Percentiles rank a stretch among this genome's conserved stretches.
phyloP scores from a whole-genome alignment of 2,113 vertebrate genomes.

The Dissostichus mawsoni region DNA sequence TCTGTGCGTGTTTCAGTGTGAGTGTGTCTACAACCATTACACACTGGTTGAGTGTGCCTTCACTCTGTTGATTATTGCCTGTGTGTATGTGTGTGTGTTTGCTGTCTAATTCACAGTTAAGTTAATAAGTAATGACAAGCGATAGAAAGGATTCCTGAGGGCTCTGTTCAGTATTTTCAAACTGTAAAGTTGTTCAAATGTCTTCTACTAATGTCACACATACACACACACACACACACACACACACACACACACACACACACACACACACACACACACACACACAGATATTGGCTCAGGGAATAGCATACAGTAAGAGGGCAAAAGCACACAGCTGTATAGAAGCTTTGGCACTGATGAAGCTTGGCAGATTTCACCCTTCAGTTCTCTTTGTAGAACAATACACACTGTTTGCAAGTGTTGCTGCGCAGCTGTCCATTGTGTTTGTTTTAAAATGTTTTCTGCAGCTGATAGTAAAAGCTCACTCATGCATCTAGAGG shows the following conservation, averaged over 20 bases:
- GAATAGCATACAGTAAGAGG: constrained; percentile 44
- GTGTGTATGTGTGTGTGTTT: constrained; percentile 1
- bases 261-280: not conserved
- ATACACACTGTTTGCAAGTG: constrained; percentile 6
- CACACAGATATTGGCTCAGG: constrained; percentile 13
- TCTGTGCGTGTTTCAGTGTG: constrained; percentile 4
- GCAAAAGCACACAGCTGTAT: constrained; percentile 30
- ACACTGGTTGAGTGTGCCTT: not conserved
- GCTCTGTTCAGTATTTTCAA: constrained; percentile 5
- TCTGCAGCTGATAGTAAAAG: not conserved
- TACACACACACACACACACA: not conserved
- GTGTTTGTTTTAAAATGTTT: not conserved
- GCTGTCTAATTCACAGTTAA: not conserved
- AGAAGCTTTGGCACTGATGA: constrained; percentile 26
- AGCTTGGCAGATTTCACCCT: constrained; percentile 48
- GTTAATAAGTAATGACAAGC: constrained; percentile 4
- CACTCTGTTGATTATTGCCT: not conserved
- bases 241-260: not conserved
- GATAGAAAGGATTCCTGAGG: not conserved
- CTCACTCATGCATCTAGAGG: not conserved
- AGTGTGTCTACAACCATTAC: not conserved
- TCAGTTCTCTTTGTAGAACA: constrained; percentile 24
- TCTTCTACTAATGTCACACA: constrained; percentile 4
- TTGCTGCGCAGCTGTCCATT: constrained; percentile 1
- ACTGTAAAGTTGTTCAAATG: constrained; percentile 2